Base-by-base conservation (phyloP, 2,888 invertebrate species). In the Lithophane semibrunnea region DNA sequence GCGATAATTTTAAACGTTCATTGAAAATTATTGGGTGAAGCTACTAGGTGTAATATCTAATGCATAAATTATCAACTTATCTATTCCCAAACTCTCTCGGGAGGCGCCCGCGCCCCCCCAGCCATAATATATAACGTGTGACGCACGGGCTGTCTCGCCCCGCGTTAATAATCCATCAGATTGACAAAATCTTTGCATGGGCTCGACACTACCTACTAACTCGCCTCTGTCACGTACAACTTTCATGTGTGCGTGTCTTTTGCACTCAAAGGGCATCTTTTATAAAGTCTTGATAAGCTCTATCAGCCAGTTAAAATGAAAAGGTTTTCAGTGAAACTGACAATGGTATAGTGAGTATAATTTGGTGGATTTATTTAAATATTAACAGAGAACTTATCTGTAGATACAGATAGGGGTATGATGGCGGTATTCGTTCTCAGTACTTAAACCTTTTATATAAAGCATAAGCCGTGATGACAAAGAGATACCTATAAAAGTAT, bases 1-100 rank as follows among this genome's bases (percentile, higher is more conserved):
- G 77, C 42, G 70, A 77, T 68, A 80, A 82, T 85, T 84, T 82
- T 65, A 83, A 83, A 65, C 56, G 75, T 78, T 84, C 76, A 81
- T 81, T 80, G 79, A 85, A 86, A 85, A 84, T 88, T 85, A 89
- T 87, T 88, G 82, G 88, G 87, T 84, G 79, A 85, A 87, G 83
- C 83, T 80, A 83, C 81, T 89, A 87, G 89, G 89, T 87, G 90
- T 92, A 90, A 91, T 90, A 91, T 89, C 89, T 89, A 91, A 92
- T 94, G 92, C 92, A 94, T 94, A 94, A 93, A 92, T 94, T 91
- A 94, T 93, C 88, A 92, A 91, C 88, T 91, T 92, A 94, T 94
- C 93, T 93, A 91, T 93, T 92, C 88, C 85, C 87, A 86, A 88
- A 87, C 75, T 87, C 89, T 79, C 88, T 76, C 74, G 90, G 88